These are phyloP conservation scores for Gallinago media DNA, from an alignment of 2,113 vertebrate species.

Conservation along the genomic window DNA sequence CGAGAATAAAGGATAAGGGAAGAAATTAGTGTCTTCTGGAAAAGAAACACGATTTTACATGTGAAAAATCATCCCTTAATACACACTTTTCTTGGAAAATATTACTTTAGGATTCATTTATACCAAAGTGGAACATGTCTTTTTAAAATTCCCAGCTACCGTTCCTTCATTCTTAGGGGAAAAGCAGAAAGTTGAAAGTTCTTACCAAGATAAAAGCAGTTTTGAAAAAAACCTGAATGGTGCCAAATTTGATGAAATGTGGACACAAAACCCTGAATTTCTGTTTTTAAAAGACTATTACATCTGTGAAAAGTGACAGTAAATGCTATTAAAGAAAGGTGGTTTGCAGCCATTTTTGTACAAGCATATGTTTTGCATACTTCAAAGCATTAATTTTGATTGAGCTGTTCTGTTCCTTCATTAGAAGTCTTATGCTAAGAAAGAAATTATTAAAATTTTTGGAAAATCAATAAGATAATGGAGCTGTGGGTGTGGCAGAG, in stretches of 20 bases:
- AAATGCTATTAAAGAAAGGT: background rate
- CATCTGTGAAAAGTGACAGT: background rate
- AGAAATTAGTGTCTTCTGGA: background rate
- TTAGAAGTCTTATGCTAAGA: background rate
- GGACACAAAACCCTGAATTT: background rate
- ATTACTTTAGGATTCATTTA: background rate
- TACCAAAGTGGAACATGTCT: background rate
- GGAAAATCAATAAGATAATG: background rate
- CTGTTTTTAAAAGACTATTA: fast-evolving
- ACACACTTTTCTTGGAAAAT: background rate
- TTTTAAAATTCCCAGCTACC: background rate
- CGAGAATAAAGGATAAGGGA: background rate
- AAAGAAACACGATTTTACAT: background rate
- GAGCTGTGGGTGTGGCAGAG: background rate
- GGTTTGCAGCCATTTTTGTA: background rate
- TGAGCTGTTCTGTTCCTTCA: background rate
- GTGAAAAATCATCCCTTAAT: background rate
- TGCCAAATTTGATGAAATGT: background rate
- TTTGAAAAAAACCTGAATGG: background rate
- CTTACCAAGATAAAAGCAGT: background rate
- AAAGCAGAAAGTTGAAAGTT: background rate
- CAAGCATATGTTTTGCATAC: background rate
- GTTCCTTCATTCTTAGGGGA: background rate
- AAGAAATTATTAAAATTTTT: background rate
- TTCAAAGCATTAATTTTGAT: background rate